Conservation (phyloP, 2,888 invertebrate genomes). For the Automeris io region DNA sequence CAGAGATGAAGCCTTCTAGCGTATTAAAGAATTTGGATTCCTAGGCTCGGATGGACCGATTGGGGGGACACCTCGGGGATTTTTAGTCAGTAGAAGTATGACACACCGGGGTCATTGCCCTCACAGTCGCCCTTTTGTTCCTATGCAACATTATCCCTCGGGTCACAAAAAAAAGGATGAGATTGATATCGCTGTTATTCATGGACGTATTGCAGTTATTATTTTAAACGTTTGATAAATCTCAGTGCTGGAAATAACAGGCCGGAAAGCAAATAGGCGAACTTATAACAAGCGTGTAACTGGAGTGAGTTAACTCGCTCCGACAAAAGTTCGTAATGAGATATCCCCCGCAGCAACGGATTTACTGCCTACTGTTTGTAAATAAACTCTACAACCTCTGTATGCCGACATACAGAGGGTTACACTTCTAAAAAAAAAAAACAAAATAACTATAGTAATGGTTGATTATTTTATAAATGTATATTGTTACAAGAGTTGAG, state of each 20-base stretch:
- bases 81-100: too few relatives aligned
- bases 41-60: too few relatives aligned
- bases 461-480: slow-evolving; percentile 11
- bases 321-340: slow-evolving; percentile 59
- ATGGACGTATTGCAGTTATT: not conserved
- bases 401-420: slow-evolving; percentile 8
- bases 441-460: not conserved
- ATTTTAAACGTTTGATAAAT: not conserved
- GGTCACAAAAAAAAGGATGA: too few relatives aligned
- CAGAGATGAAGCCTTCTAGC: too few relatives aligned
- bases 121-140: too few relatives aligned
- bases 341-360: slow-evolving; percentile 45
- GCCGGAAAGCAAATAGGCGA: slow-evolving; percentile 29
- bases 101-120: too few relatives aligned
- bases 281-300: slow-evolving; percentile 56
- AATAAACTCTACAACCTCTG: slow-evolving; percentile 30
- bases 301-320: slow-evolving; percentile 32
- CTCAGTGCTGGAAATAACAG: slow-evolving; percentile 4
- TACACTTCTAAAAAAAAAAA: not conserved
- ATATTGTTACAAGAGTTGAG: not conserved
- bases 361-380: slow-evolving; percentile 44
- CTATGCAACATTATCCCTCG: too few relatives aligned
- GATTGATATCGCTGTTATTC: too few relatives aligned
- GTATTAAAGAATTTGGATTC: too few relatives aligned
- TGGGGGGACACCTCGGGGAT: too few relatives aligned